Conservation (phyloP, 1,140 invertebrate species). For the Antheraea pernyi region DNA sequence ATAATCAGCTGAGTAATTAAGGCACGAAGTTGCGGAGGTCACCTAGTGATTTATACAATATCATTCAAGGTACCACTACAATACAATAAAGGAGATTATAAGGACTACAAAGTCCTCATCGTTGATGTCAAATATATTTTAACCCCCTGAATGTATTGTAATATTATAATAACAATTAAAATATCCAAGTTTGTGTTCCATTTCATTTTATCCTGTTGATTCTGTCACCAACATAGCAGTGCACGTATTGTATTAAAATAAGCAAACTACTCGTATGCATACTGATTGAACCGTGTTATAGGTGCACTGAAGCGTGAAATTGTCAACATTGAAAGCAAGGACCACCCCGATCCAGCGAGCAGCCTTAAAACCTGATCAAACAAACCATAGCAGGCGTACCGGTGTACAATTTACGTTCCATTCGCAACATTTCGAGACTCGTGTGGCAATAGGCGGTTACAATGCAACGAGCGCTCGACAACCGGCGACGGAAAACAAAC, state of each 20-base stretch:
- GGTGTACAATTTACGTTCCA: slow-evolving; percentile 41
- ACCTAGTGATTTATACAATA: too few species aligned
- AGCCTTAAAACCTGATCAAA: slow-evolving; percentile 39
- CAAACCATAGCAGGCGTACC: slow-evolving; percentile 41
- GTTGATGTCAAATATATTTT: too few species aligned
- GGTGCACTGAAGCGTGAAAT: slow-evolving; percentile 27
- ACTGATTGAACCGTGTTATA: not conserved
- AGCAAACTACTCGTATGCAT: not conserved
- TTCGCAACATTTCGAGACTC: slow-evolving; percentile 32
- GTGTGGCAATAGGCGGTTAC: slow-evolving; percentile 27
- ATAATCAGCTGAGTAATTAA: too few species aligned
- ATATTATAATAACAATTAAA: too few species aligned
- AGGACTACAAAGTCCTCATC: too few species aligned
- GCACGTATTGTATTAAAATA: not conserved
- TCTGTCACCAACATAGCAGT: too few species aligned
- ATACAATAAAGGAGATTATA: too few species aligned
- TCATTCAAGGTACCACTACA: too few species aligned
- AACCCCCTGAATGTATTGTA: too few species aligned
- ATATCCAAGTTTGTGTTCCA: too few species aligned
- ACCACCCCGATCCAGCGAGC: slow-evolving; percentile 35
- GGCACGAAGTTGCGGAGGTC: too few species aligned
- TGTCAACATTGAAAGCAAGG: slow-evolving; percentile 40
- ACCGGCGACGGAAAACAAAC: slow-evolving; percentile 30
- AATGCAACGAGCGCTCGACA: slow-evolving; percentile 25
- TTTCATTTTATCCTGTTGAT: too few species aligned